These are phyloP conservation scores for Dreissena rostriformis DNA, from an alignment of 1,140 invertebrate genomes.

Conservation along the genomic window DNA sequence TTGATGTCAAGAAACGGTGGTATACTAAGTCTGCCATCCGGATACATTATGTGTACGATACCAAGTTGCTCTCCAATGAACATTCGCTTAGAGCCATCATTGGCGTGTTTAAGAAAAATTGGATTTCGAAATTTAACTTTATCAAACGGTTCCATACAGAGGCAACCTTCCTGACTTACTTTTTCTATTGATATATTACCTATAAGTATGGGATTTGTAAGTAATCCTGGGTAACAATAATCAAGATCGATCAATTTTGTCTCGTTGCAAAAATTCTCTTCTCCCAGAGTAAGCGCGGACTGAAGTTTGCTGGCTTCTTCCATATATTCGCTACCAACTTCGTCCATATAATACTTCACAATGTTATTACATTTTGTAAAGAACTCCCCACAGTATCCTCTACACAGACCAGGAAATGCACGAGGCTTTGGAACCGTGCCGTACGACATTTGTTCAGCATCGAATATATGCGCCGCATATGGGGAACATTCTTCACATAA, in stretches of 20 bases:
- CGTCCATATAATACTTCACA: slow-evolving; percentile 43
- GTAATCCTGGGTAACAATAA: slow-evolving; percentile 78
- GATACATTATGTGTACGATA: slow-evolving; percentile 67
- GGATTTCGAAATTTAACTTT: slow-evolving; percentile 67
- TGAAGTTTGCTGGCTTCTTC: slow-evolving; percentile 10
- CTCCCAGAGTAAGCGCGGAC: slow-evolving; percentile 10
- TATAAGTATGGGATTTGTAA: slow-evolving; percentile 63
- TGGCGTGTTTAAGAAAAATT: slow-evolving; percentile 69
- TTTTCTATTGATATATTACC: slow-evolving; percentile 60
- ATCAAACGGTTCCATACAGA: slow-evolving; percentile 73
- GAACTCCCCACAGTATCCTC: slow-evolving; percentile 67
- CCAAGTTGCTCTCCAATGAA: slow-evolving; percentile 76
- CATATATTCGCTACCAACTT: background rate
- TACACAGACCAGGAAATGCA: slow-evolving; percentile 72
- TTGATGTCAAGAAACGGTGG: slow-evolving; percentile 68
- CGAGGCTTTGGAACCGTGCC: slow-evolving; percentile 13
- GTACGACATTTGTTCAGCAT: slow-evolving; percentile 62
- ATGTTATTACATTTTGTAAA: slow-evolving; percentile 64
- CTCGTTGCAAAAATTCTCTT: slow-evolving; percentile 66
- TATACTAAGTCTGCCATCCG: slow-evolving; percentile 54
- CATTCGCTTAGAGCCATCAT: slow-evolving; percentile 70
- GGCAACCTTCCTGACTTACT: slow-evolving; percentile 69
- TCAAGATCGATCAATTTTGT: slow-evolving; percentile 67
- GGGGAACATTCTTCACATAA: slow-evolving; percentile 77
- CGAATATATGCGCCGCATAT: slow-evolving; percentile 75